Conservation (phyloP, 2,113 vertebrate genomes). For the Mola mola region DNA sequence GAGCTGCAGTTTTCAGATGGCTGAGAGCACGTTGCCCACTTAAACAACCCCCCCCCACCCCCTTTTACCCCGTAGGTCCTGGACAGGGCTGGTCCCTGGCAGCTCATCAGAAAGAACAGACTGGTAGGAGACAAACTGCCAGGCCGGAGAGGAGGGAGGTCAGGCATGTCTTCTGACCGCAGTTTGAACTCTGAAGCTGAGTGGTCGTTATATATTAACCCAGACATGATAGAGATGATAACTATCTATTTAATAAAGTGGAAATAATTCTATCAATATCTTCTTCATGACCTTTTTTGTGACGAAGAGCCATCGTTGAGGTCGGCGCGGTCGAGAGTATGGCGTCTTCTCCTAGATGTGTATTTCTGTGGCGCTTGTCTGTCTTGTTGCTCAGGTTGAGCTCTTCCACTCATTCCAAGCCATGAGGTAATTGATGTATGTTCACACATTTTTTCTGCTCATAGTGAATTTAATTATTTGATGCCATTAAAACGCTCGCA, state of each 20-base stretch:
- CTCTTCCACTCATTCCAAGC: too few relatives aligned
- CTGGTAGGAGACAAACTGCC: conserved; percentile 59
- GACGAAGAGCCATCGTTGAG: not conserved
- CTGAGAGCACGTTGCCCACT: not conserved
- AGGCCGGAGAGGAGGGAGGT: conserved; percentile 53
- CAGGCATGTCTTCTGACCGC: conserved; percentile 68
- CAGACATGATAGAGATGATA: conserved; percentile 2
- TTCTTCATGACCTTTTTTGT: not conserved
- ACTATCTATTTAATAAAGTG: conserved; percentile 20
- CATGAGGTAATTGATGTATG: too few relatives aligned
- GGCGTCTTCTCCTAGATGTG: not conserved
- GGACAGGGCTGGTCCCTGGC: conserved; percentile 54
- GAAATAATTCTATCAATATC: conserved; percentile 27
- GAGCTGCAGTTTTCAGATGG: conserved; percentile 1
- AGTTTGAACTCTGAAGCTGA: conserved; percentile 59
- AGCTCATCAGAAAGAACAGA: conserved; percentile 64
- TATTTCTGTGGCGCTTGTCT: not conserved
- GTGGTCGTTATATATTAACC: conserved; percentile 22
- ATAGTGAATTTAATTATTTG: too few relatives aligned
- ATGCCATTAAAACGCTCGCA: too few relatives aligned
- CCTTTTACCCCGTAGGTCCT: not conserved
- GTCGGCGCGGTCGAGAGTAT: not conserved
- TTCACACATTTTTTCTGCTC: too few relatives aligned
- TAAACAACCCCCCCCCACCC: not conserved
- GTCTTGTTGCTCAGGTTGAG: not conserved